phyloP scores from a whole-genome alignment of 2,113 vertebrate species.

The Pipra filicauda region DNA sequence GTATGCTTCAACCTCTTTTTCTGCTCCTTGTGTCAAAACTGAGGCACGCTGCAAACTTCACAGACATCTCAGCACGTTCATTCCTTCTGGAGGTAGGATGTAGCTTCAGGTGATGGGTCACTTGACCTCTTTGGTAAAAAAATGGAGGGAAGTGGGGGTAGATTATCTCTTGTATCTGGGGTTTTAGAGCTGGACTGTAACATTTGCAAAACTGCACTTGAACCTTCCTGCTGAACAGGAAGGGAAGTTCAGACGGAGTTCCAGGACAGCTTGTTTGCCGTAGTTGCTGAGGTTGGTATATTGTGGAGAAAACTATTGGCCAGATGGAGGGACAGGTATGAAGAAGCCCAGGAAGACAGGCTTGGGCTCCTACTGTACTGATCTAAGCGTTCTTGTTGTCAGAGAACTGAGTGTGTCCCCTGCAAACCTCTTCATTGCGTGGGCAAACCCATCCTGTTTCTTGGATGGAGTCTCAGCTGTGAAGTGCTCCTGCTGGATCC shows the following conservation, averaged over 20 bases:
- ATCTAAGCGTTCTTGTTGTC: not conserved
- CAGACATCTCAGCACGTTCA: fast-evolving
- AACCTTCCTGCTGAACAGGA: not conserved
- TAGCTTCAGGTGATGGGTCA: not conserved
- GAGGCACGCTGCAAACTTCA: not conserved
- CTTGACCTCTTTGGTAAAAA: not conserved
- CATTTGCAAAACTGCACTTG: not conserved
- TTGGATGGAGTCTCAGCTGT: not conserved
- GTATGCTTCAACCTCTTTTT: not conserved
- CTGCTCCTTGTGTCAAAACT: not conserved
- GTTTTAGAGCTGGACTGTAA: not conserved
- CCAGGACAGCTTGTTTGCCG: not conserved
- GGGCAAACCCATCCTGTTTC: not conserved
- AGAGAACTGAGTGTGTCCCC: not conserved
- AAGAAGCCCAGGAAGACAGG: not conserved
- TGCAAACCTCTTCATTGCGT: not conserved
- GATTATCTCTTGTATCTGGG: not conserved
- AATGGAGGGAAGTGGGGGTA: fast-evolving
- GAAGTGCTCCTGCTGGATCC: not conserved
- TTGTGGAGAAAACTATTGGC: not conserved
- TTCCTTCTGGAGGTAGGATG: not conserved
- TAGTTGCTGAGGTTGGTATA: not conserved
- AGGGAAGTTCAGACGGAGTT: not conserved
- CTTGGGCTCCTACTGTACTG: not conserved
- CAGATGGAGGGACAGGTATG: not conserved